Percentiles rank a stretch among this genome's conserved stretches.
Conservation (phyloP, 2,797 vertebrate species). For the Rachycentron canadum region DNA sequence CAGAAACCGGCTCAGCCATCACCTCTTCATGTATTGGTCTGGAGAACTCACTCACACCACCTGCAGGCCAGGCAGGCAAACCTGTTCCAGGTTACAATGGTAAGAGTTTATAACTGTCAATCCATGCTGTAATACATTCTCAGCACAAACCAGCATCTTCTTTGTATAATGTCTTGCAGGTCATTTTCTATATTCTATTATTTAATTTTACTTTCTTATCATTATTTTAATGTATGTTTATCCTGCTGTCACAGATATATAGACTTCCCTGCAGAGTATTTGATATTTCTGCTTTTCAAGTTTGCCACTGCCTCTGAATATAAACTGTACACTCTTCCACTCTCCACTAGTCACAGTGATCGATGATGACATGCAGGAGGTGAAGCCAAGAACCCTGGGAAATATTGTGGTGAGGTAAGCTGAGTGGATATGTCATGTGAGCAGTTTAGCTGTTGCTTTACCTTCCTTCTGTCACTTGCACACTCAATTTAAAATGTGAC, state of each 20-base stretch:
- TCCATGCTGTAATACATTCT: not conserved
- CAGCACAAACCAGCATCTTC: not conserved
- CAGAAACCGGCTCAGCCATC: slow-evolving; percentile 96
- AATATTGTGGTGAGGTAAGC: slow-evolving; percentile 98
- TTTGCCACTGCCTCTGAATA: slow-evolving; percentile 31
- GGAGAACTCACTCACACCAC: slow-evolving; percentile 90
- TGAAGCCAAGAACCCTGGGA: slow-evolving; percentile 90
- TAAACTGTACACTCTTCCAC: slow-evolving; percentile 22
- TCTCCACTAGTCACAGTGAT: slow-evolving; percentile 90
- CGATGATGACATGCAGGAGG: slow-evolving; percentile 88
- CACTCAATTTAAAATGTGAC: not conserved
- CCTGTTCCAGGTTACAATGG: slow-evolving; percentile 96
- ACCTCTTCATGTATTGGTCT: slow-evolving; percentile 93
- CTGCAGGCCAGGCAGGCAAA: slow-evolving; percentile 94
- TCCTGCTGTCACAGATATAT: too few species aligned
- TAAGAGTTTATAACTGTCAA: slow-evolving; percentile 53
- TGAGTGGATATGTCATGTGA: slow-evolving; percentile 13
- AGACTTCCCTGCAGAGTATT: slow-evolving; percentile 8
- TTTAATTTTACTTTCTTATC: too few species aligned
- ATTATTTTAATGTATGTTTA: not conserved
- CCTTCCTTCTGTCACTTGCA: not conserved
- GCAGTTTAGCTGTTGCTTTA: slow-evolving; percentile 8
- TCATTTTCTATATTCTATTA: too few species aligned
- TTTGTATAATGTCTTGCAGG: not conserved
- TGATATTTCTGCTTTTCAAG: slow-evolving; percentile 8